Evolutionary conservation across 2,113 vertebrate species (phyloP).

Genomic region (Phodopus roborovskii): DNA sequence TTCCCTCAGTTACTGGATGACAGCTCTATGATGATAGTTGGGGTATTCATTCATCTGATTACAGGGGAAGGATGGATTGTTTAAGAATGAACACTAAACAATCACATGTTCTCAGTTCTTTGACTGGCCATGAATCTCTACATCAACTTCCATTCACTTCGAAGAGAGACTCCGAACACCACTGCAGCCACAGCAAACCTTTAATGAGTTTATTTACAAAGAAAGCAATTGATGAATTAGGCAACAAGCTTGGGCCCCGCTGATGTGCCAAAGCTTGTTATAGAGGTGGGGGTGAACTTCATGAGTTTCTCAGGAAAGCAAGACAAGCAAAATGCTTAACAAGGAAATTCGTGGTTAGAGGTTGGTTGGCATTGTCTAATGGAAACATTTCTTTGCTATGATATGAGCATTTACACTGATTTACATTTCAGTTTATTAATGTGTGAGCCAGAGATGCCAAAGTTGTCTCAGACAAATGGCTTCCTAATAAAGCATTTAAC

Average conservation of each 20-base stretch:
- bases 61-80: background rate
- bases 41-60: too few relatives aligned
- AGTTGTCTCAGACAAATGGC: background rate
- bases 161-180: background rate
- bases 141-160: background rate
- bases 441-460: background rate
- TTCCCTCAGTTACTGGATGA: too few relatives aligned
- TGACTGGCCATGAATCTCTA: background rate
- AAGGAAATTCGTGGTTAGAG: background rate
- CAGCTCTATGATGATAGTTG: too few relatives aligned
- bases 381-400: background rate
- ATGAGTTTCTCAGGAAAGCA: background rate
- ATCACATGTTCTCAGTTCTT: background rate
- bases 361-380: background rate
- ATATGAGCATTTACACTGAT: background rate
- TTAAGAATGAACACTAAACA: background rate
- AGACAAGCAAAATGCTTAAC: background rate
- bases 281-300: background rate
- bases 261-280: background rate
- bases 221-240: background rate
- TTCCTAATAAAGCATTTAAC: background rate
- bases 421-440: background rate
- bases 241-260: background rate
- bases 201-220: background rate
- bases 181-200: background rate